Base-by-base conservation (phyloP, 2,888 invertebrate genomes). In the Drosophila histrio region DNA sequence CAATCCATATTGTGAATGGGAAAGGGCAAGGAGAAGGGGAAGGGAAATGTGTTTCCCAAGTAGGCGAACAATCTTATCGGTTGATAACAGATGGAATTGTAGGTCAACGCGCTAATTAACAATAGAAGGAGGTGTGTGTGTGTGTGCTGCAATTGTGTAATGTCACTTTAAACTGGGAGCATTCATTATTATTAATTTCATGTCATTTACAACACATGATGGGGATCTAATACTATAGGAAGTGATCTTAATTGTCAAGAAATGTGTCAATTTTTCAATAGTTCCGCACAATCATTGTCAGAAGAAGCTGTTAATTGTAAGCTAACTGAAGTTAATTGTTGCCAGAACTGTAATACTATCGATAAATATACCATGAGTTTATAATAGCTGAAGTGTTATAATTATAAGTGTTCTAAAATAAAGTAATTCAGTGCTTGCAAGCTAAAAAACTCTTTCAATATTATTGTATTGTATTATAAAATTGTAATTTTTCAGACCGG, bases 51-150 rank as follows among this genome's bases (percentile, higher is more conserved):
- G 49, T 68, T 49, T 36, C 59, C 43, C 64, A 44, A 70, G 46
- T 3, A 17, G 47, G 24, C 47, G 17, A 28, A 24, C 67, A 61
- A 67, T 77, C 76, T 76, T 76, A 76, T 76, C 77, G 59, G 1
- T 13, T 53, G 69, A 76, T 64, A 77, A 65, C 43, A 57, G 39
- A 49, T 41, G 54, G 6, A 69, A 72, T 76, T 72, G 59, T 76
- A 57, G 76, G 76, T 77, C 77, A 76, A 39, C 41, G 50, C 22
- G 41, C 41, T 72, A 76, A 75, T 76, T 76, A 68, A 58, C 9
- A 8, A 30, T 26, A 4, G 47, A 9, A 17, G 22, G 8, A 13
- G 30, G 15, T 13, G 34, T 15, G 24, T 8, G 32, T n/a, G 22
- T 32, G 5, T 34, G 26, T 69, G 46, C 57, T 50, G 67, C 56